Base-by-base conservation (phyloP, 2,888 invertebrate species). In the Nomada hirtipes region DNA sequence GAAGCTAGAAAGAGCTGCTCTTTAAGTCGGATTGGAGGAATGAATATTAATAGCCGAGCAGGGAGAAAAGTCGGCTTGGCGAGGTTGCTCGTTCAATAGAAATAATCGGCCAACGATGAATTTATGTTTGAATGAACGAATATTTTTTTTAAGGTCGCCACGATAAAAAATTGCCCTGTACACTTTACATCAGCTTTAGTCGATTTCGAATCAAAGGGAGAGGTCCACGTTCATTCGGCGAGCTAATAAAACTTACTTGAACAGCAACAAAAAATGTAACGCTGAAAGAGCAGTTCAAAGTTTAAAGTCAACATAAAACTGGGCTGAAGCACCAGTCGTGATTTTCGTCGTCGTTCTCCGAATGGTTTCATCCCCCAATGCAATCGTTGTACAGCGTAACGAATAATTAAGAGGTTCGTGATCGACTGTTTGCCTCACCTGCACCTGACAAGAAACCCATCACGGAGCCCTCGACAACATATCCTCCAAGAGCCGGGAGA, bases 11-110 rank as follows among this genome's bases (percentile, higher is more conserved):
- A 82, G 78, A 83, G 76, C 65, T 47, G 60, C 50, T 55, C 63
- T 67, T 83, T 73, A 74, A 76, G 73, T 52, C 64, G 78, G 76
- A 76, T 79, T 73, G 76, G 70, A 53, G 52, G 57, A 67, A 79
- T 79, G 83, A 79, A 76, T 79, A 83, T 84, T 79, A 73, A 84
- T 84, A 74, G 55, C 11, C 18, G 20, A 23, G 9, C 23, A 36
- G 42, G 20, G 23, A 52, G 20, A 53, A 59, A 76, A 75, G 50
- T 60, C 75, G 61, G 57, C 10, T 13, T 20, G 71, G 26, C 23
- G 60, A 59, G 59, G 61, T 63, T 36, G 50, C 64, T 68, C 80
- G 71, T 79, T 71, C 74, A 82, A 82, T 57, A 61, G 53, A 67
- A 61, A 71, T 76, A 76, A 76, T 67, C 65, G 74, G 23, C 18